Evolutionary conservation across 1,140 invertebrate genomes (phyloP).

Genomic region (Coenobita brevimanus): DNA sequence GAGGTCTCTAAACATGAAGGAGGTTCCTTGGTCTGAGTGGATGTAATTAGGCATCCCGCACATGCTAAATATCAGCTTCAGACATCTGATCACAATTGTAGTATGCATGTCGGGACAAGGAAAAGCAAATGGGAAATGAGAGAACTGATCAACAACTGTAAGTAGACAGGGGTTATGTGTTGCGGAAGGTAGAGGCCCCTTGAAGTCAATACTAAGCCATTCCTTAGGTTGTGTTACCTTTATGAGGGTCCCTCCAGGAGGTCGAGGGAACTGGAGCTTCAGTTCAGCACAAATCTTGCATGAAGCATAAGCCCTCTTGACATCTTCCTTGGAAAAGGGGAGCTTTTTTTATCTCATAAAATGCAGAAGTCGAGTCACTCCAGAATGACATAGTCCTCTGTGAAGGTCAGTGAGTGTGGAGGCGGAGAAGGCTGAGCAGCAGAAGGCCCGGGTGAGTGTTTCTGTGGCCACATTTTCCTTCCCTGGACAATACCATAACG

Average conservation of each 20-base stretch:
- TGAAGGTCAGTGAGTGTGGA: too few species aligned
- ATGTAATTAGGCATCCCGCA: slow-evolving; percentile 69
- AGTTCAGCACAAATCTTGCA: not conserved
- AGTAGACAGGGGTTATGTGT: not conserved
- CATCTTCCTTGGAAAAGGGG: slow-evolving; percentile 62
- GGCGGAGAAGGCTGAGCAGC: too few species aligned
- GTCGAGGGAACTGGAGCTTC: not conserved
- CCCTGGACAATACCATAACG: not conserved
- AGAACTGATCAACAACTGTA: too few species aligned
- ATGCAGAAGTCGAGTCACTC: too few species aligned
- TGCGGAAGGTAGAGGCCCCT: not conserved
- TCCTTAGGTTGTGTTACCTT: slow-evolving; percentile 7
- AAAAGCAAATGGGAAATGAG: too few species aligned
- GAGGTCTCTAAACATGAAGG: slow-evolving; percentile 68
- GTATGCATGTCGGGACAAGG: too few species aligned
- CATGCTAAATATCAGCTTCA: slow-evolving; percentile 67
- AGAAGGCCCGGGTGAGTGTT: too few species aligned
- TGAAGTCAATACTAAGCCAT: too few species aligned
- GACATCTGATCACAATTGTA: too few species aligned
- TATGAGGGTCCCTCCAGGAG: not conserved
- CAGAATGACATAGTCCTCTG: too few species aligned
- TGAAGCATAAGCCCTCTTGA: slow-evolving; percentile 53
- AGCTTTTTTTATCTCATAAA: too few species aligned
- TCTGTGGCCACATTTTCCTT: too few species aligned
- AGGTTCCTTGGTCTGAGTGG: slow-evolving; percentile 67